Evolutionary conservation across 2,888 invertebrate species (phyloP).

Genomic region (Coleophora deauratella): DNA sequence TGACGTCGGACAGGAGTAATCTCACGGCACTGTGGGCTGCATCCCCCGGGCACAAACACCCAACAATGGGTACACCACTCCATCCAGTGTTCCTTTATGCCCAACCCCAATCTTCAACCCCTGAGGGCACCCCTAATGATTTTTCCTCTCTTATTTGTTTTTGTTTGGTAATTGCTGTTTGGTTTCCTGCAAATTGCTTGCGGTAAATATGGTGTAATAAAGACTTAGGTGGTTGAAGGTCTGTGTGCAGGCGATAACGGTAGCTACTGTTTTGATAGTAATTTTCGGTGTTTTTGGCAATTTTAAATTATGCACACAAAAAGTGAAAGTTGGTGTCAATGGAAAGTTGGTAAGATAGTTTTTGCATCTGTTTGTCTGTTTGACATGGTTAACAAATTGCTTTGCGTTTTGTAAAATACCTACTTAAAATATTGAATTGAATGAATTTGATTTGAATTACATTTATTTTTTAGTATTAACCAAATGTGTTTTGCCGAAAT

Average conservation of each 20-base stretch:
- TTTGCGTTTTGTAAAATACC: too few relatives aligned
- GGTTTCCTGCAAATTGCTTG: slow-evolving; percentile 64
- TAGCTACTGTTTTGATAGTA: too few relatives aligned
- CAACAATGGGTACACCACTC: slow-evolving; percentile 27
- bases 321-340: too few relatives aligned
- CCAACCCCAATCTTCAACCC: slow-evolving; percentile 47
- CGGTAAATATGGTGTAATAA: slow-evolving; percentile 38
- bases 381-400: too few relatives aligned
- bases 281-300: too few relatives aligned
- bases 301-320: too few relatives aligned
- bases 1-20: slow-evolving; percentile 58
- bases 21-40: slow-evolving; percentile 26
- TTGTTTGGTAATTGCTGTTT: slow-evolving; percentile 69
- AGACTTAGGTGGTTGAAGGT: slow-evolving; percentile 8
- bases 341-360: too few relatives aligned
- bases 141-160: slow-evolving; percentile 69
- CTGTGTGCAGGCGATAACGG: not conserved
- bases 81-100: slow-evolving; percentile 57
- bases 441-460: too few relatives aligned
- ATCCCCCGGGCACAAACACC: slow-evolving; percentile 38
- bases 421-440: too few relatives aligned
- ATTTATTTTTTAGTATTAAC: too few relatives aligned
- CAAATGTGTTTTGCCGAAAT: too few relatives aligned
- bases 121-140: slow-evolving; percentile 55
- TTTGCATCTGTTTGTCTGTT: too few relatives aligned